These are phyloP conservation scores for Seladonia tumulorum DNA, from an alignment of 2,888 invertebrate species.

Conservation along the genomic window DNA sequence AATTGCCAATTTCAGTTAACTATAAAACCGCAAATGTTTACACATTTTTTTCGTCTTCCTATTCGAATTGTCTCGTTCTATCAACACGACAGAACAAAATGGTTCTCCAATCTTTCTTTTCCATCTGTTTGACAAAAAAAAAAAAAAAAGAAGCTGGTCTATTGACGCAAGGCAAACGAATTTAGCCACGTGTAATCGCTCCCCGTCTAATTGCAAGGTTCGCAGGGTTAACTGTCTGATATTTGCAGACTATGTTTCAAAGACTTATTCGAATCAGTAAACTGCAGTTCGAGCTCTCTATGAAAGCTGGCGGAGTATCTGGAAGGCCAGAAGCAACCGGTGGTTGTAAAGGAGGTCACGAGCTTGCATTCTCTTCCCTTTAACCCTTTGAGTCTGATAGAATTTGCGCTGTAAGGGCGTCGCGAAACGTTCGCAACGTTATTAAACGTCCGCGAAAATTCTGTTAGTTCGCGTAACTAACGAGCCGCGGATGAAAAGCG, in stretches of 20 bases:
- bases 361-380: constrained; percentile 49
- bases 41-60: neutral
- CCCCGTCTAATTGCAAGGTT: neutral
- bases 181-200: neutral
- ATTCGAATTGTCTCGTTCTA: neutral
- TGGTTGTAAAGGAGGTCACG: constrained; percentile 65
- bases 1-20: neutral
- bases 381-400: constrained; percentile 56
- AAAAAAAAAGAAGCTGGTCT: too few relatives aligned
- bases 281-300: constrained; percentile 3
- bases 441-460: constrained; percentile 18
- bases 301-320: constrained; percentile 33
- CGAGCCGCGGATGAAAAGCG: neutral
- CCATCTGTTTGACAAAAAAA: neutral
- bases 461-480: constrained; percentile 16
- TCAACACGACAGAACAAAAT: neutral
- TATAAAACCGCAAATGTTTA: neutral
- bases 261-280: constrained; percentile 33
- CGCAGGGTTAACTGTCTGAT: neutral
- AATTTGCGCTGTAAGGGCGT: constrained; percentile 41
- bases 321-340: constrained; percentile 65
- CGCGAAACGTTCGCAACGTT: constrained; percentile 19
- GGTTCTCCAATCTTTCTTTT: neutral
- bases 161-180: neutral
- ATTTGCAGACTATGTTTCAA: constrained; percentile 27